Evolutionary conservation across 2,113 vertebrate species (phyloP), one percentile per base, ranked within the genome.

Genomic region (Sphaerodactylus townsendi): DNA sequence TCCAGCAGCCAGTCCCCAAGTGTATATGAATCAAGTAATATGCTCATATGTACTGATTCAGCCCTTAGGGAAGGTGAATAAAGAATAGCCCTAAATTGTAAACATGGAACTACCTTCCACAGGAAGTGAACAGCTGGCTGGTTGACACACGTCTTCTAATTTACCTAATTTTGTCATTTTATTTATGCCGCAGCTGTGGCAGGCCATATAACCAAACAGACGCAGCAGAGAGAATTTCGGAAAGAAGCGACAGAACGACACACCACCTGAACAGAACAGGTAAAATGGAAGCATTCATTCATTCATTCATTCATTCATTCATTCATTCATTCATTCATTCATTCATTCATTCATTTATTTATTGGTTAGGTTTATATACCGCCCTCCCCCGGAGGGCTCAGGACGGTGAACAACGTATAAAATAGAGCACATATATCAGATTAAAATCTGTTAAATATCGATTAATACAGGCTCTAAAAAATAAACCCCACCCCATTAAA

Each of bases 181-280:
- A 90, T 59, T 13, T 90, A 15, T 94, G n/a, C 94, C 93, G 65
- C 91, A 99, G 99, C 93, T 99, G 99, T 91, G 98, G 99, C 92
- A 95, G 98, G 90, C 96, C 97, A 0, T 98, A 98, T 92, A 96
- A 96, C 91, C 97, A 94, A 94, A 91, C 92, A 88, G 97, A 92
- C 88, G 93, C 97, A 48, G 93, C 91, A 1, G 97, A 97, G 25
- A 96, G 96, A 48, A 94, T 95, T 11, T 83, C 96, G 89, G 97
- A 97, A 65, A 96, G 96, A 91, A 95, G 92, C 50, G 95, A 96
- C 19, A 35, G 83, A 33, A 83, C 88, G 33, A 81, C 89, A 70
- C 90, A 74, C 86, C 93, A 96, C 56, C 91, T 95, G 79, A 96
- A 93, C 91, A 97, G 97, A 88, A 92, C 97, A 95, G 98, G 98